Evolutionary conservation across 2,888 invertebrate genomes (phyloP), one percentile per base, ranked within the genome.

Genomic region (Eupelmus urozonus): DNA sequence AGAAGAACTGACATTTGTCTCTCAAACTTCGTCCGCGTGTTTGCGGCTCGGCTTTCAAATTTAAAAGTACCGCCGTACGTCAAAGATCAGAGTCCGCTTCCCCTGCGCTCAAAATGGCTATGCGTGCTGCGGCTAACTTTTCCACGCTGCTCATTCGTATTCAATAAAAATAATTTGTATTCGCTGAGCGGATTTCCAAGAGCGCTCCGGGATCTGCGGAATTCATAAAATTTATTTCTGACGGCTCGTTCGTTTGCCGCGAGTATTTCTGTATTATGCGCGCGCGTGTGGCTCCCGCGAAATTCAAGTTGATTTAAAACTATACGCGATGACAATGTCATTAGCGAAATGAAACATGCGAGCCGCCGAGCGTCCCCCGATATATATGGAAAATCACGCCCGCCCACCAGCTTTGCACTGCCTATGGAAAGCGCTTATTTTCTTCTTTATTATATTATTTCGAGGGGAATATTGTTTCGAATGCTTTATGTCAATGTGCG

Each of bases 1-100:
- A n/a, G n/a, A 78, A 78, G 78, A 73, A 78, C 18, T 69, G 73
- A 69, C 78, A 63, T 78, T 78, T 78, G 73, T 78, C 69, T 73
- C 69, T 40, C 11, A n/a, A 55, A 25, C 1, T 55, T 60, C 20
- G 60, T 4, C 60, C 20, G 13, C 11, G 9, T 53, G 66, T 69
- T 60, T 69, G 49, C 13, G 63, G 25, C 45, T 20, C 29, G 25
- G 2, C 75, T 75, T 74, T 57, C 29, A 23, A 59, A 49, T 75
- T 75, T 51, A 51, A 75, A 67, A 75, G 60, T 75, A 60, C 67
- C 34, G 42, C 23, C 57, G 49, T 66, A 59, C 25, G 74, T 74
- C 66, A 74, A 51, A 66, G 45, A 57, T 13, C 23, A 4, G 45
- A 53, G 20, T 18, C 20, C 20, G n/a, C n/a, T n/a, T n/a, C n/a